Base-by-base conservation (phyloP, 2,113 vertebrate genomes). In the Paramormyrops kingsleyae region DNA sequence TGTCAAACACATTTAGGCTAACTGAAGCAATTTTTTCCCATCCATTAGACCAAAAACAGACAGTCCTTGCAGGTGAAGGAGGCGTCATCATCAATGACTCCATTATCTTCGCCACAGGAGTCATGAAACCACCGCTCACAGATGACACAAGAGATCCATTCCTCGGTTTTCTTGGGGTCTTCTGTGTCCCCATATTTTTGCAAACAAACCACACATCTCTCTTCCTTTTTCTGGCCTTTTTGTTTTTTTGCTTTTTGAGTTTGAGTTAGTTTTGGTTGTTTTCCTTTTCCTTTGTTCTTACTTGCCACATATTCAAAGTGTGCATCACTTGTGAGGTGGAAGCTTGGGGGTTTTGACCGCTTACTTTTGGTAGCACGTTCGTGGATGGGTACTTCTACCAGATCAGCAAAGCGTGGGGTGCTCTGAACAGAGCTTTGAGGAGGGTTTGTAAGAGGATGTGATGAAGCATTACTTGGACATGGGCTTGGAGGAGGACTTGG, bases 1-100 rank as follows among this genome's bases (percentile, higher is more conserved):
- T 47, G 46, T 47, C 46, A 47, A 47, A 47, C 46, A 47, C 46
- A 47, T 47, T 47, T 9, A 47, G n/a, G n/a, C n/a, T n/a, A n/a
- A 47, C 46, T 47, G 46, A 47, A 47, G 46, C 46, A 47, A 47
- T 47, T 47, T 47, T 47, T 47, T 47, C 46, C 46, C 7, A 47
- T 47, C 46, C 46, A 47, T 47, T 47, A 47, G 46, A 47, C 59
- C 6, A n/a, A n/a, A 66, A 66, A 66, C 59, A 66, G 17, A n/a
- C 59, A 66, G n/a, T 5, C 59, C n/a, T 66, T 66, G 59, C 59
- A 66, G 17, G 59, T 66, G n/a, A 66, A 66, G 59, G 59, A 19
- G n/a, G n/a, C n/a, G 59, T 66, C 59, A 53, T 83, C 80, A 83
- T 83, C 80, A 83, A 83, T 83, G 27, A 83, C 80, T 39, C 80